Base-by-base conservation (phyloP, 1,140 invertebrate genomes). In the Goniozus legneri region DNA sequence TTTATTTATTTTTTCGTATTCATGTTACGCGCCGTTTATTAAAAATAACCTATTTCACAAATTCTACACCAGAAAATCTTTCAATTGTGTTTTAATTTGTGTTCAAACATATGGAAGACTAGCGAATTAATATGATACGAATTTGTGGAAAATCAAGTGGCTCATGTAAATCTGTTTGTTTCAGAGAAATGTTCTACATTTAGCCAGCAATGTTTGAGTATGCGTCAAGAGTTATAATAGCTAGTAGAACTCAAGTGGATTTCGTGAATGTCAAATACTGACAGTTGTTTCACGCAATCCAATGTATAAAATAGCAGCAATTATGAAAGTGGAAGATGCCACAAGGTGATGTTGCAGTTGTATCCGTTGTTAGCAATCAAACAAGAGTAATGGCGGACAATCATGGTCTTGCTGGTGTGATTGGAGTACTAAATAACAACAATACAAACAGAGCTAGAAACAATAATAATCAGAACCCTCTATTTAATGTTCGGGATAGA, bases 401-500 rank as follows among this genome's bases (percentile, higher is more conserved):
- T 44, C 67, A 54, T 18, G 68, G 65, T 54, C 47, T 69, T 16
- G 64, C 64, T 43, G 64, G 58, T 33, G 58, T 64, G 15, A 63
- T 67, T 48, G 65, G 62, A 20, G 44, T 56, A 19, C 48, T 73
- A 19, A 73, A 52, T 39, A 71, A 66, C 44, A 51, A 62, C 52
- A 69, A 68, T 33, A 64, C 61, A 50, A 72, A 69, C 50, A 58
- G 56, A 13, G 42, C 47, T 13, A 54, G 53, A 10, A 61, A 61
- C 36, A 67, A 67, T 45, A 68, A 71, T 45, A 71, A 69, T 62
- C 81, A 84, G 69, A 90, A 89, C 66, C 86, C 88, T 18, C 66
- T 91, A 37, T 84, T 90, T 62, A 88, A 87, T 73, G 88, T 96
- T 44, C 77, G 94, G 60, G 93, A 98, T 65, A 82, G 94, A 54